Evolutionary conservation across 1,140 invertebrate species (phyloP), one percentile per base, ranked within the genome.

Genomic region (Lepidostoma basale): DNA sequence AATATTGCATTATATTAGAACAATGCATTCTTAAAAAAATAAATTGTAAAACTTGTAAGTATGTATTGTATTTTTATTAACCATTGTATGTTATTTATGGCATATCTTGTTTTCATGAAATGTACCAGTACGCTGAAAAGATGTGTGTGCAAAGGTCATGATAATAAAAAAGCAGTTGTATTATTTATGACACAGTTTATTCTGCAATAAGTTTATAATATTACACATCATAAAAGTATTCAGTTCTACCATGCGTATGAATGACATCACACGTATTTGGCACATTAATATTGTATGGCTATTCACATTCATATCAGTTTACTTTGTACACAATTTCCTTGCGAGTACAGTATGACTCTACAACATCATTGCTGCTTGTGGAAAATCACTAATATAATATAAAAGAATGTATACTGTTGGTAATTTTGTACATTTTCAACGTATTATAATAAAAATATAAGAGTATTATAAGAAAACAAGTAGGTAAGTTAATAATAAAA

Each of bases 271-370:
- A 80, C 75, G 75, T 79, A 79, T 83, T 83, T 82, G 81, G 81
- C 81, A 83, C 80, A 77, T 81, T 78, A 75, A 75, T 77, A 79
- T 77, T 71, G 39, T 81, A 83, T 83, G 80, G 80, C 80, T 66
- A 66, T 66, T 66, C 30, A 58, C 64, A 66, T 49, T 33, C 12
- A 22, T 49, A 49, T 47, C 14, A 63, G 30, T 49, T 3, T 63
- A 63, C 18, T 49, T 63, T 63, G 44, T 63, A 63, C 60, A 63
- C 28, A 30, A 23, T 33, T 40, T 40, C 22, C 28, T 20, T 10
- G 40, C 22, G 56, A 20, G 22, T 25, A 39, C 33, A 23, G 33
- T 59, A 59, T 59, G 56, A 59, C 56, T 39, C 56, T 22, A 16
- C 3, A 28, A 47, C n/a, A 16, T 54, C 14, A n/a, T n/a, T n/a